Evolutionary conservation across 2,797 vertebrate genomes (phyloP).

Genomic region (Fratercula arctica): DNA sequence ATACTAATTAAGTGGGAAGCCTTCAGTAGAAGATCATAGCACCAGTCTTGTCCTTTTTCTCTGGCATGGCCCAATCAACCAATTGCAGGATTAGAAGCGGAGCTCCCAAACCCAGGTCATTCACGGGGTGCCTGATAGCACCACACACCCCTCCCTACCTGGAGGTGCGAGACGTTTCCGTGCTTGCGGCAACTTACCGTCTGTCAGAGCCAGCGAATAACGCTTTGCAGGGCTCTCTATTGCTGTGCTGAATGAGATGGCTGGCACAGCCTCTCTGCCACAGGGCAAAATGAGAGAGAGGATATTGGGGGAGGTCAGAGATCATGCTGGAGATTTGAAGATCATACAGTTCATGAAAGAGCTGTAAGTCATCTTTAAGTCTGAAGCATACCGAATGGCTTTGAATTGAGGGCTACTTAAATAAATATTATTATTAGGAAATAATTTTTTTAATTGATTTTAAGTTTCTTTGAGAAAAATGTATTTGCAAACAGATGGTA

Average conservation of each 20-base stretch:
- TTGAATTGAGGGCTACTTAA: neutral
- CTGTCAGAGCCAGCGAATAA: neutral
- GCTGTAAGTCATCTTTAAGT: neutral
- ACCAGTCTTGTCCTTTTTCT: neutral
- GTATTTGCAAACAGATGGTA: neutral
- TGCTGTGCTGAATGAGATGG: neutral
- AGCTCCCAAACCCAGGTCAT: neutral
- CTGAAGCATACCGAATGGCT: neutral
- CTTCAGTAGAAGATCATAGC: neutral
- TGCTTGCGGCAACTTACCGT: neutral
- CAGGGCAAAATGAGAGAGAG: neutral
- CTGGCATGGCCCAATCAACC: neutral
- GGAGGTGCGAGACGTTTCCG: neutral
- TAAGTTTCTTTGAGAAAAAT: neutral
- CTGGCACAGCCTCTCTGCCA: neutral
- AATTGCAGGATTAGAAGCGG: neutral
- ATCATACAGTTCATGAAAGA: neutral
- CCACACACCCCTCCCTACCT: rapidly evolving
- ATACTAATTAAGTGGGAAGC: neutral
- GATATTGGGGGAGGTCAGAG: neutral
- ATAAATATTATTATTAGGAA: neutral
- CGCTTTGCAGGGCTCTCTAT: neutral
- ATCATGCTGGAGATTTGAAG: neutral
- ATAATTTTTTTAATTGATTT: neutral
- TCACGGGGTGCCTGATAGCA: rapidly evolving